A percentile compares a stretch with the other conserved stretches of the same genome.
phyloP scores from a whole-genome alignment of 2,797 vertebrate genomes.

The Mormyrops boulengeri region DNA sequence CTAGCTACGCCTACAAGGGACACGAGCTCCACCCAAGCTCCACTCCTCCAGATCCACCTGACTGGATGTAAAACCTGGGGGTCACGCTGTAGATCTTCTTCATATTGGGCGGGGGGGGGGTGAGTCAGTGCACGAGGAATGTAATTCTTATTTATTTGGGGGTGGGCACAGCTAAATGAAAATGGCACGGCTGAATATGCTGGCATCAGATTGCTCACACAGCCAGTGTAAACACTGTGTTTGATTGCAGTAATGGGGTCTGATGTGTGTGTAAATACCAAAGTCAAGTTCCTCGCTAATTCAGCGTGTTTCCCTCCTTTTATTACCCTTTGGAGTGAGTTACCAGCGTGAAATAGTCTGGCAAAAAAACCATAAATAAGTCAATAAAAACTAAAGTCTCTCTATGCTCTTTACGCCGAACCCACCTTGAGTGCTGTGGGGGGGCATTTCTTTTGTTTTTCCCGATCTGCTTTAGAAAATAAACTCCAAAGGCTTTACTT shows the following conservation, averaged over 20 bases:
- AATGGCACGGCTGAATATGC: slow-evolving; percentile 41
- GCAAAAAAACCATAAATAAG: background rate
- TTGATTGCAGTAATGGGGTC: slow-evolving; percentile 59
- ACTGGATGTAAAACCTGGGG: background rate
- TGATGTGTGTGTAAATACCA: slow-evolving; percentile 59
- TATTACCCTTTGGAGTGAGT: background rate
- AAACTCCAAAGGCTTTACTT: slow-evolving; percentile 20
- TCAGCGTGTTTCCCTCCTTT: slow-evolving; percentile 36
- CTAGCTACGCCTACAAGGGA: background rate
- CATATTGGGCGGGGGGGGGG: background rate
- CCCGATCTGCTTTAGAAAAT: slow-evolving; percentile 41
- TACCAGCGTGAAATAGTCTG: background rate
- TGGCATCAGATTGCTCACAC: slow-evolving; percentile 53
- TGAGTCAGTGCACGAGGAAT: background rate
- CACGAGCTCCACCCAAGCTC: no score
- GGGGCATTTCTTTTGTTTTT: background rate
- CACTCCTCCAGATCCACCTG: no score
- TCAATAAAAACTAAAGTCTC: background rate
- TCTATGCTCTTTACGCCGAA: background rate
- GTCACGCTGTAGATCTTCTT: background rate
- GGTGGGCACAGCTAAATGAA: slow-evolving; percentile 38
- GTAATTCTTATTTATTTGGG: slow-evolving; percentile 27
- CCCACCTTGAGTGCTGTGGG: background rate
- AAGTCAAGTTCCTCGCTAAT: slow-evolving; percentile 48
- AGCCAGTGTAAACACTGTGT: slow-evolving; percentile 56